These are phyloP conservation scores for Drosophila nasuta DNA, from an alignment of 1,140 invertebrate genomes.

Conservation along the genomic window DNA sequence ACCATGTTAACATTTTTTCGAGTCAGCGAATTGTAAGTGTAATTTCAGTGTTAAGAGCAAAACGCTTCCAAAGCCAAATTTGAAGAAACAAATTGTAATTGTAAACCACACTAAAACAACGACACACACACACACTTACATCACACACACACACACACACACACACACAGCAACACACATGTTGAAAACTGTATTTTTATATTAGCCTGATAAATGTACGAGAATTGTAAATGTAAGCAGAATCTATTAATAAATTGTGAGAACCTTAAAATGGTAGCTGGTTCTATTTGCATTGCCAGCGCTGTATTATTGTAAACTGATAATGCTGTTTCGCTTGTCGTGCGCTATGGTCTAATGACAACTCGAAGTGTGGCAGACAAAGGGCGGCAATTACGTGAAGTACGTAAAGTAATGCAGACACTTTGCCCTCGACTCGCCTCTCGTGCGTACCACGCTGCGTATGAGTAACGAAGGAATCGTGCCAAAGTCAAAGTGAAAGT, in stretches of 20 bases:
- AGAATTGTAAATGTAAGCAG: conserved; percentile 49
- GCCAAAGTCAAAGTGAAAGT: conserved; percentile 47
- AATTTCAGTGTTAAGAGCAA: conserved; percentile 53
- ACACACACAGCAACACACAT: conserved; percentile 24
- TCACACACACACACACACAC: conserved; percentile 9
- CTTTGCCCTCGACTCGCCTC: conserved; percentile 33
- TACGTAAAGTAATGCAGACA: conserved; percentile 28
- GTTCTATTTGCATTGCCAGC: neutral
- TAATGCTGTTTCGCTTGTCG: conserved; percentile 30
- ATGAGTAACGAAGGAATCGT: conserved; percentile 46
- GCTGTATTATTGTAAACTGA: conserved; percentile 5
- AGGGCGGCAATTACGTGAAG: conserved; percentile 45
- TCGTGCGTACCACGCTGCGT: conserved; percentile 32
- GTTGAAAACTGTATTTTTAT: conserved; percentile 79
- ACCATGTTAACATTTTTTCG: conserved; percentile 54
- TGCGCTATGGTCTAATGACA: conserved; percentile 50
- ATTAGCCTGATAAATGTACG: conserved; percentile 67
- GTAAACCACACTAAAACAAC: neutral
- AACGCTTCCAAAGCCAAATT: conserved; percentile 62
- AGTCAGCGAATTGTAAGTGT: conserved; percentile 46
- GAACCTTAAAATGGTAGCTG: neutral
- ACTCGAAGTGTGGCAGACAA: conserved; percentile 42
- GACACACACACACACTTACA: neutral
- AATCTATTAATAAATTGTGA: conserved; percentile 48
- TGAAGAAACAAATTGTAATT: conserved; percentile 13